phyloP scores from a whole-genome alignment of 2,888 invertebrate species.

The Hirtodrosophila alboralis region DNA sequence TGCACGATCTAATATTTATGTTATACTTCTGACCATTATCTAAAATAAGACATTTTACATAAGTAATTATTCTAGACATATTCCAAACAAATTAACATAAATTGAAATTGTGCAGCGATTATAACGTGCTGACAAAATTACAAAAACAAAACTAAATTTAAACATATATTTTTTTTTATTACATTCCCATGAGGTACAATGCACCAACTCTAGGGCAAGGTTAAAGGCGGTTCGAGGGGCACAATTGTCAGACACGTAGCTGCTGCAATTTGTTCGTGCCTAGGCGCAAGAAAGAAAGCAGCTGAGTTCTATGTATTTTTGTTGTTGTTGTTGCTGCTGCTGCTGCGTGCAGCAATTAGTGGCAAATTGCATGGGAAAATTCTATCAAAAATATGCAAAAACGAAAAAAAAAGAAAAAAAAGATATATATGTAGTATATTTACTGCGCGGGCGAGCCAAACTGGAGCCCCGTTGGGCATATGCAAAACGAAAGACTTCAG shows the following conservation, averaged over 20 bases:
- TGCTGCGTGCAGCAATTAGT: slow-evolving; percentile 76
- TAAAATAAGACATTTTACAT: too few species aligned
- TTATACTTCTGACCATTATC: too few species aligned
- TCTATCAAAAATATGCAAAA: slow-evolving; percentile 67
- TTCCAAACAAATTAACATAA: too few species aligned
- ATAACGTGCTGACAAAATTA: neutral
- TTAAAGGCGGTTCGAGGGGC: neutral
- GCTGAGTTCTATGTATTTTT: slow-evolving; percentile 18
- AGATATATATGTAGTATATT: too few species aligned
- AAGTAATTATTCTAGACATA: too few species aligned
- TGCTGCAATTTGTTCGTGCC: slow-evolving; percentile 55
- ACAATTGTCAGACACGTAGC: slow-evolving; percentile 45
- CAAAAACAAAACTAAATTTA: neutral
- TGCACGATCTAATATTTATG: too few species aligned
- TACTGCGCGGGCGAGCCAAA: slow-evolving; percentile 46
- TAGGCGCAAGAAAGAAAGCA: slow-evolving; percentile 63
- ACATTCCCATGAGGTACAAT: too few species aligned
- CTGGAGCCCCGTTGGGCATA: slow-evolving; percentile 36
- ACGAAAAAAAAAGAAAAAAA: neutral
- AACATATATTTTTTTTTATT: neutral
- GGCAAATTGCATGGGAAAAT: slow-evolving; percentile 76
- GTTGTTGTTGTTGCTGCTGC: slow-evolving; percentile 22
- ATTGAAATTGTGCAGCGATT: too few species aligned
- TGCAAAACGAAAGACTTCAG: slow-evolving; percentile 63
- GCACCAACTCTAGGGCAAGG: neutral